These are phyloP conservation scores for Tenualosa thibaudeaui DNA, from an alignment of 2,797 vertebrate species.

Conservation along the genomic window DNA sequence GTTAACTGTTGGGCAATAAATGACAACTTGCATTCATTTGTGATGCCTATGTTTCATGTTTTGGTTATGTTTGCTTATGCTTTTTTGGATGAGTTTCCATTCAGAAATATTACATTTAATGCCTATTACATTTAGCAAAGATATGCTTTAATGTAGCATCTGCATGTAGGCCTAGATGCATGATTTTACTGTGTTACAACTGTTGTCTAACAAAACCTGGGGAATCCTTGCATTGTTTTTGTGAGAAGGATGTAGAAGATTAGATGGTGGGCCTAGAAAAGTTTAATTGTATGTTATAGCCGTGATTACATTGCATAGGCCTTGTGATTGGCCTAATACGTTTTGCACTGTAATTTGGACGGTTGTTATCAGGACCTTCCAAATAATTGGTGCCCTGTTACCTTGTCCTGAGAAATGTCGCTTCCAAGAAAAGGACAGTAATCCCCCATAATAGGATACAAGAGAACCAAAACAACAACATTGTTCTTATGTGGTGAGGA, in stretches of 20 bases:
- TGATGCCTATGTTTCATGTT: not conserved
- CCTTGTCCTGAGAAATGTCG: slow-evolving; percentile 16
- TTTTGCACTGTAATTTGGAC: not conserved
- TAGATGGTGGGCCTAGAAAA: not conserved
- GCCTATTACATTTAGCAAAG: too few relatives aligned
- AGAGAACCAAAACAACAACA: slow-evolving; percentile 15
- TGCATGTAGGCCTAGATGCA: not conserved
- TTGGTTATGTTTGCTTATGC: too few relatives aligned
- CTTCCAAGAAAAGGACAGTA: not conserved
- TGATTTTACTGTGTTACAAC: not conserved
- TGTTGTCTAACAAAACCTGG: not conserved
- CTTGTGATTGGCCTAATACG: not conserved
- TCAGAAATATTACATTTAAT: not conserved
- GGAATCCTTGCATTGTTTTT: not conserved
- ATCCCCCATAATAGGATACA: slow-evolving; percentile 22
- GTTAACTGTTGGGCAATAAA: not conserved
- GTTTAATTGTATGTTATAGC: not conserved
- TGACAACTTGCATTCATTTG: not conserved
- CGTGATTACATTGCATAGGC: not conserved
- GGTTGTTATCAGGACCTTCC: not conserved
- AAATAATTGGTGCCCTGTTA: slow-evolving; percentile 1
- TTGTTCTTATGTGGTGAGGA: not conserved
- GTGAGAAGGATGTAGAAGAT: not conserved
- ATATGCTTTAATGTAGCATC: too few relatives aligned
- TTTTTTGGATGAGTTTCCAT: not conserved